phyloP scores from a whole-genome alignment of 2,113 vertebrate genomes.

The Ranitomeya variabilis region DNA sequence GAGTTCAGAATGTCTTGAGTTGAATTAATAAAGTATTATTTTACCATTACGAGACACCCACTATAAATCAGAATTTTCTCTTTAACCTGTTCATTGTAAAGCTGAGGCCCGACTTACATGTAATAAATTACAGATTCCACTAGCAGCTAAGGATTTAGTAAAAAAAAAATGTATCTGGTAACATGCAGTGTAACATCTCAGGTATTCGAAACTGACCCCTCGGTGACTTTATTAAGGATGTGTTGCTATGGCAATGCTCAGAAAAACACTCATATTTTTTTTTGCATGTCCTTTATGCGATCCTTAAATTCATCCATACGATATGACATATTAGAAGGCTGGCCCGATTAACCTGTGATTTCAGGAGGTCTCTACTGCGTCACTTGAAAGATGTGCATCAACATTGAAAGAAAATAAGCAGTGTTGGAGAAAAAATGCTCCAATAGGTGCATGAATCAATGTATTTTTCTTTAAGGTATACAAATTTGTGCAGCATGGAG shows the following conservation, averaged over 20 bases:
- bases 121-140: constrained; percentile 10
- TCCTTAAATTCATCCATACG: constrained; percentile 16
- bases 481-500: too few species aligned
- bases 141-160: constrained; percentile 4
- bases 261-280: constrained; percentile 10
- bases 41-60: constrained; percentile 20
- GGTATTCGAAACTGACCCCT: constrained; percentile 47
- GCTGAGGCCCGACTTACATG: not conserved
- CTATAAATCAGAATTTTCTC: constrained; percentile 33
- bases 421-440: not conserved
- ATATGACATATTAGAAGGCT: not conserved
- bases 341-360: not conserved
- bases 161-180: constrained; percentile 10
- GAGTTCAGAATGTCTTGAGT: constrained; percentile 2
- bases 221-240: constrained; percentile 35
- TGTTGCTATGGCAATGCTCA: constrained; percentile 37
- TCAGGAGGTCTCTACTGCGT: not conserved
- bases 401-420: not conserved
- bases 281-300: constrained; percentile 32
- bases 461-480: too few species aligned
- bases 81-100: constrained; percentile 36
- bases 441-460: not conserved
- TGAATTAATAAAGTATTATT: constrained; percentile 10
- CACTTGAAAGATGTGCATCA: not conserved
- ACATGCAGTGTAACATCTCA: constrained; percentile 50